phyloP scores from a whole-genome alignment of 1,140 invertebrate genomes.

The Leptonema lineaticorne region DNA sequence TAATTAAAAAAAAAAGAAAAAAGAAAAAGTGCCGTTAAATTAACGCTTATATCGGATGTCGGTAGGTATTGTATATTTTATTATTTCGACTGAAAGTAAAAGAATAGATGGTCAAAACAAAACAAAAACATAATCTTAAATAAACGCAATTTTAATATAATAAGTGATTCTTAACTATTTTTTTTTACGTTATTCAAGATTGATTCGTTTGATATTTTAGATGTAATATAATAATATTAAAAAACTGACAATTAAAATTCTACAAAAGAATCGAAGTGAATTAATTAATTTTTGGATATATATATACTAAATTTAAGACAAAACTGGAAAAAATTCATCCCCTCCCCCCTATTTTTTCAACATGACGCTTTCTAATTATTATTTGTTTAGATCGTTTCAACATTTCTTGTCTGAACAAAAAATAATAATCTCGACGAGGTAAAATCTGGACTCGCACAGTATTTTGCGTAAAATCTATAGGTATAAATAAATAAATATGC shows the following conservation, averaged over 20 bases:
- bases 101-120: not conserved
- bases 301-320: too few species aligned
- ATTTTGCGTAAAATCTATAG: not conserved
- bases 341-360: too few species aligned
- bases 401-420: not conserved
- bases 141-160: not conserved
- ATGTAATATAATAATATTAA: too few species aligned
- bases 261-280: too few species aligned
- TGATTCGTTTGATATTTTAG: too few species aligned
- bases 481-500: not conserved
- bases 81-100: not conserved
- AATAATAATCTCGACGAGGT: not conserved
- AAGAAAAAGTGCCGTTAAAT: too few species aligned
- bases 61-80: not conserved
- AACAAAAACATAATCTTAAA: not conserved
- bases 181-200: too few species aligned
- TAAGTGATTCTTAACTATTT: not conserved
- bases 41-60: not conserved
- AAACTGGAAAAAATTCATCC: too few species aligned
- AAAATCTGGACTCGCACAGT: not conserved
- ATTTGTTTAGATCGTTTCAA: not conserved
- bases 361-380: not conserved
- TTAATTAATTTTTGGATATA: too few species aligned
- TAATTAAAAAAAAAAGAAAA: constrained; percentile 46
- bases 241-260: too few species aligned